Conservation (phyloP, 2,888 invertebrate genomes). For the Fabriciana adippe region DNA sequence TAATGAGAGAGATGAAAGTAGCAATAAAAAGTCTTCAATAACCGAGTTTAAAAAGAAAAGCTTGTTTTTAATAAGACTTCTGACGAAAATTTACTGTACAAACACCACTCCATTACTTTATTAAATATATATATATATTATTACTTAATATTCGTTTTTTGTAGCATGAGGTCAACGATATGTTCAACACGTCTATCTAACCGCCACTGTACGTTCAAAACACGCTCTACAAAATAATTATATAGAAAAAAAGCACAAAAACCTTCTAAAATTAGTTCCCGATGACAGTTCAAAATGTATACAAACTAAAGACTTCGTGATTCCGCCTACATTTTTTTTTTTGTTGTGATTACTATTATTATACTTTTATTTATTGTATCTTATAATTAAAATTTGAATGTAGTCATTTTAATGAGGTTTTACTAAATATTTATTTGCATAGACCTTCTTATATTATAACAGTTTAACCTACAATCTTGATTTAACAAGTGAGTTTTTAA, state of each 20-base stretch:
- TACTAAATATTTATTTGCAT: too few relatives aligned
- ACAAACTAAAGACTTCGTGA: slow-evolving; percentile 23
- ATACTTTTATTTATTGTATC: too few relatives aligned
- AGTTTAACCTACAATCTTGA: too few relatives aligned
- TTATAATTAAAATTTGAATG: too few relatives aligned
- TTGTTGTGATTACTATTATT: not conserved
- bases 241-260: slow-evolving; percentile 74
- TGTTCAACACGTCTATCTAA: slow-evolving; percentile 6
- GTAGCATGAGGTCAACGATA: slow-evolving; percentile 1
- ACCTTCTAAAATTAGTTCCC: slow-evolving; percentile 79
- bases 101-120: not conserved
- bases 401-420: too few relatives aligned
- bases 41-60: too few relatives aligned
- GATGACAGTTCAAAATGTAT: slow-evolving; percentile 75
- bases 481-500: too few relatives aligned
- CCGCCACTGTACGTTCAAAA: slow-evolving; percentile 43
- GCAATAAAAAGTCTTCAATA: too few relatives aligned
- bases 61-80: too few relatives aligned
- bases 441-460: too few relatives aligned
- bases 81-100: not conserved
- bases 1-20: too few relatives aligned
- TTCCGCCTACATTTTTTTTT: slow-evolving; percentile 12
- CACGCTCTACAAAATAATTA: slow-evolving; percentile 71
- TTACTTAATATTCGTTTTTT: not conserved
- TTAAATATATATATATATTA: not conserved